Percentiles rank a stretch among this genome's conserved stretches.
Evolutionary conservation across 2,797 vertebrate species (phyloP).

Genomic region (Kryptopterus vitreolus): DNA sequence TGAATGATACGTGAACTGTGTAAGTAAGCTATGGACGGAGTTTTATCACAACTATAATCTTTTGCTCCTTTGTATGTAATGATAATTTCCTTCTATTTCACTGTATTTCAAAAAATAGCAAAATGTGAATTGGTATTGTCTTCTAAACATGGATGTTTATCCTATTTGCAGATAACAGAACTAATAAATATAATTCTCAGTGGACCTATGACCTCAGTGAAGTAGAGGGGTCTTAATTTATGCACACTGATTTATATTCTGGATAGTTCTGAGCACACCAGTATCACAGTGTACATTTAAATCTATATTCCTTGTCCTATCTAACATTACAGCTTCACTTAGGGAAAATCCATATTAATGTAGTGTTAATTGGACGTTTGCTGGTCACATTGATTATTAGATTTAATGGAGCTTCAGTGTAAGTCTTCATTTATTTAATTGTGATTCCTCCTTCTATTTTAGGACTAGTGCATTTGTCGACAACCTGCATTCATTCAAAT

Average conservation of each 20-base stretch:
- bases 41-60: too few relatives aligned
- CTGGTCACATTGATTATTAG: neutral
- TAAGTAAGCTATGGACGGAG: too few relatives aligned
- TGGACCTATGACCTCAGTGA: conserved; percentile 39
- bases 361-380: neutral
- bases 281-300: neutral
- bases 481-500: too few relatives aligned
- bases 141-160: neutral
- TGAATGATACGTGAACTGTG: too few relatives aligned
- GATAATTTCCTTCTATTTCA: neutral
- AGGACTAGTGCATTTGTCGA: neutral
- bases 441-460: neutral
- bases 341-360: neutral
- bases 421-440: neutral
- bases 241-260: conserved; percentile 26
- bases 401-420: neutral
- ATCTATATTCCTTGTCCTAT: neutral
- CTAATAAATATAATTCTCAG: too few relatives aligned
- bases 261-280: neutral
- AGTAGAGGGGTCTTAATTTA: conserved; percentile 27
- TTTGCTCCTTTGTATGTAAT: neutral
- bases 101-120: too few relatives aligned
- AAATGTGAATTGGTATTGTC: neutral
- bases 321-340: neutral
- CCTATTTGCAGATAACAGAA: neutral